Evolutionary conservation across 2,113 vertebrate genomes (phyloP).

Genomic region (human (Homo sapiens)): GRCh38 chr6:22906001-22906500

Average conservation of each 20-base stretch:
- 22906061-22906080: neutral
- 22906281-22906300: neutral
- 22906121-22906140: neutral
- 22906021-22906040: neutral
- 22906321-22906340: neutral
- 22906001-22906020: too few relatives aligned
- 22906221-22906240: neutral
- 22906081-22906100: neutral
- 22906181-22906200: neutral
- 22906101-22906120: neutral
- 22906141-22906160: neutral
- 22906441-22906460: too few relatives aligned
- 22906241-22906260: neutral
- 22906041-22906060: neutral
- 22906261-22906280: neutral
- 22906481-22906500: neutral
- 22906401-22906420: neutral
- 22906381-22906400: neutral
- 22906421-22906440: neutral
- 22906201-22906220: rapidly evolving
- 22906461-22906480: neutral
- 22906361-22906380: neutral
- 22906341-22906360: neutral
- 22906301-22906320: neutral
- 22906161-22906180: neutral